Evolutionary conservation across 2,888 invertebrate species (phyloP).

Genomic region (Ischnus inquisitorius): DNA sequence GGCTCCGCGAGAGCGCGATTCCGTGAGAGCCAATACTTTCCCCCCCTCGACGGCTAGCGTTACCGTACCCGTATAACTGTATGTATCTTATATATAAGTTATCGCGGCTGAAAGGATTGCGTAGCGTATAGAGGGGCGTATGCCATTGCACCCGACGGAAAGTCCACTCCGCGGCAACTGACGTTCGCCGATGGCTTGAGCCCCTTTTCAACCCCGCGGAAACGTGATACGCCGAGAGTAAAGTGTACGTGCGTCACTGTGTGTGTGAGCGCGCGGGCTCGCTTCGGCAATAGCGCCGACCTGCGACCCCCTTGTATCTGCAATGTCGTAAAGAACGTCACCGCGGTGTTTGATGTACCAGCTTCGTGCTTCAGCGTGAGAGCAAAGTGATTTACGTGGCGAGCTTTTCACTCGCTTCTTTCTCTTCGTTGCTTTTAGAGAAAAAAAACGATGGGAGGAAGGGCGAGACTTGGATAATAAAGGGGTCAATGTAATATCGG

Average conservation of each 20-base stretch:
- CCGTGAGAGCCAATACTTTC: slow-evolving; percentile 33
- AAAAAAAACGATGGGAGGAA: background rate
- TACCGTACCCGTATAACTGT: slow-evolving; percentile 7
- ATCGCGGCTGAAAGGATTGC: slow-evolving; percentile 14
- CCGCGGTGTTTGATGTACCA: slow-evolving; percentile 33
- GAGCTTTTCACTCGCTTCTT: slow-evolving; percentile 15
- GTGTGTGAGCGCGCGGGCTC: background rate
- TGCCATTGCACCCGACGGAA: slow-evolving; percentile 35
- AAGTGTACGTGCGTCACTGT: slow-evolving; percentile 2
- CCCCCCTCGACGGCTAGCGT: slow-evolving; percentile 3
- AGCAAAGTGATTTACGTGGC: slow-evolving; percentile 41
- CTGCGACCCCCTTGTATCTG: slow-evolving; percentile 20
- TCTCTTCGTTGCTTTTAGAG: slow-evolving; percentile 1
- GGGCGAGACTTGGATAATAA: background rate
- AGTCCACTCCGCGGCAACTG: slow-evolving; percentile 43
- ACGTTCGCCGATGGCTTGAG: slow-evolving; percentile 46
- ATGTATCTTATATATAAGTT: background rate
- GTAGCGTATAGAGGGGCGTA: slow-evolving; percentile 13
- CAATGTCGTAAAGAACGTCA: slow-evolving; percentile 54
- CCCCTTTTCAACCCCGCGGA: slow-evolving; percentile 37
- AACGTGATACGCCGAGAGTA: slow-evolving; percentile 26
- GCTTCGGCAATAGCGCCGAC: background rate
- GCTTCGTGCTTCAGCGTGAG: background rate
- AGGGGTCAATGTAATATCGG: too few relatives aligned
- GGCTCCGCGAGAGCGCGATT: slow-evolving; percentile 53